Percentiles rank a stretch among this genome's conserved stretches.
Conservation (phyloP, 1,140 invertebrate genomes). For the Mactra quadrangularis region DNA sequence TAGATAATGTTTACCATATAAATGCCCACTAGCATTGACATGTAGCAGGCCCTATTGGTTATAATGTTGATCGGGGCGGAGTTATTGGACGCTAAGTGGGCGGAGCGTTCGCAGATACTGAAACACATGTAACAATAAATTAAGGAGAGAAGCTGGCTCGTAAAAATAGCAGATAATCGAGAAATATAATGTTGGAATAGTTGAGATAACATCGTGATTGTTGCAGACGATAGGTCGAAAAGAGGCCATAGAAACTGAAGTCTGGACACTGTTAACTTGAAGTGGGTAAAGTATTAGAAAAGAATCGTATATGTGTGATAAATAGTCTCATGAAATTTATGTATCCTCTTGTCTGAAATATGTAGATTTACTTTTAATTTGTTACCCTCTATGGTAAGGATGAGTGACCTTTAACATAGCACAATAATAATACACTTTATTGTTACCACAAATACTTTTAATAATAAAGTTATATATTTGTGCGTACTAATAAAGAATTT, state of each 20-base stretch:
- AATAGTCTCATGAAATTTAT: not conserved
- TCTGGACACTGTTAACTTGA: constrained; percentile 21
- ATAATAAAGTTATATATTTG: no score
- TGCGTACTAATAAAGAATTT: no score
- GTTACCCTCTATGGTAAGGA: no score
- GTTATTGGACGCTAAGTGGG: constrained; percentile 10
- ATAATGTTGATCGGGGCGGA: constrained; percentile 8
- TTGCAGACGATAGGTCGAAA: constrained; percentile 19
- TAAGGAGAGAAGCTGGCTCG: constrained; percentile 17
- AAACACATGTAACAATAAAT: constrained; percentile 17
- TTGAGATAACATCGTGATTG: constrained; percentile 20
- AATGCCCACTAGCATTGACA: constrained; percentile 26
- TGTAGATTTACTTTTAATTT: no score
- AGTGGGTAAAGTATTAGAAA: not conserved
- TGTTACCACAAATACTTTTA: no score
- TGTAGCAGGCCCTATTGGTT: constrained; percentile 27
- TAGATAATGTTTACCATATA: constrained; percentile 61
- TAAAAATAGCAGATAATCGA: constrained; percentile 17
- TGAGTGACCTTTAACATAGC: no score
- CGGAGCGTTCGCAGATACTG: constrained; percentile 4
- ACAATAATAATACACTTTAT: no score
- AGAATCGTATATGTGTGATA: not conserved
- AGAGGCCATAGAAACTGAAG: not conserved
- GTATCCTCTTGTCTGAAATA: not conserved
- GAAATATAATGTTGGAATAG: constrained; percentile 27